Evolutionary conservation across 2,888 invertebrate species (phyloP).

Genomic region (Lampropteryx suffumata): DNA sequence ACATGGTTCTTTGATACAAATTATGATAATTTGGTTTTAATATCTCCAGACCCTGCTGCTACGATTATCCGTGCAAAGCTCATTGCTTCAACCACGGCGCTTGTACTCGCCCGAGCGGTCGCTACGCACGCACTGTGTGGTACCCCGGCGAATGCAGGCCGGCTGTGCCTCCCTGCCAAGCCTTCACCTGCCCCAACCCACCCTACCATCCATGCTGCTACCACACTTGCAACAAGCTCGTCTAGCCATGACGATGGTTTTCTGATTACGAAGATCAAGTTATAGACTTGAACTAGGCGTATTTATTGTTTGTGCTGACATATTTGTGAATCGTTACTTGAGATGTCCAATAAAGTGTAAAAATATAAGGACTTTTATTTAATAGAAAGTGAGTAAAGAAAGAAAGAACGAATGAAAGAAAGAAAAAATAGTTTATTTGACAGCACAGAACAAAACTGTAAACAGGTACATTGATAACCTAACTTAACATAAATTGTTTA

Average conservation of each 20-base stretch:
- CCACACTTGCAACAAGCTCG: constrained; percentile 68
- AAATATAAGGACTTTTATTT: not conserved
- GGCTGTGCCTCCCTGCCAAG: constrained; percentile 67
- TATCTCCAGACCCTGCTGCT: constrained; percentile 66
- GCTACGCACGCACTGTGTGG: constrained; percentile 71
- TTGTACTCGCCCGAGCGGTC: constrained; percentile 69
- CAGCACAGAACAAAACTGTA: too few relatives aligned
- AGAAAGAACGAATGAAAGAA: too few relatives aligned
- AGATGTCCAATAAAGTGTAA: constrained; percentile 10
- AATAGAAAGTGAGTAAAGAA: not conserved
- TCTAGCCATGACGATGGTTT: constrained; percentile 45
- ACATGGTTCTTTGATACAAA: too few relatives aligned
- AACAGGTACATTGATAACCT: too few relatives aligned
- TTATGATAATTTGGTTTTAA: too few relatives aligned
- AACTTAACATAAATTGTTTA: too few relatives aligned
- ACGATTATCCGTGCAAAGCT: constrained; percentile 76
- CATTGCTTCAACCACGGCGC: constrained; percentile 76
- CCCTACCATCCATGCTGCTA: constrained; percentile 74
- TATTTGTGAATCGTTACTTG: constrained; percentile 45
- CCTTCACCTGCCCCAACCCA: constrained; percentile 73
- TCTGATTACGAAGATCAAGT: not conserved
- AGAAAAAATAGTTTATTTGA: too few relatives aligned
- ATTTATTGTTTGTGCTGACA: constrained; percentile 50
- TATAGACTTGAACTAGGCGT: not conserved
- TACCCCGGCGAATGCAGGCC: constrained; percentile 74